Base-by-base conservation (phyloP, 1,140 invertebrate genomes). In the Musca domestica region DNA sequence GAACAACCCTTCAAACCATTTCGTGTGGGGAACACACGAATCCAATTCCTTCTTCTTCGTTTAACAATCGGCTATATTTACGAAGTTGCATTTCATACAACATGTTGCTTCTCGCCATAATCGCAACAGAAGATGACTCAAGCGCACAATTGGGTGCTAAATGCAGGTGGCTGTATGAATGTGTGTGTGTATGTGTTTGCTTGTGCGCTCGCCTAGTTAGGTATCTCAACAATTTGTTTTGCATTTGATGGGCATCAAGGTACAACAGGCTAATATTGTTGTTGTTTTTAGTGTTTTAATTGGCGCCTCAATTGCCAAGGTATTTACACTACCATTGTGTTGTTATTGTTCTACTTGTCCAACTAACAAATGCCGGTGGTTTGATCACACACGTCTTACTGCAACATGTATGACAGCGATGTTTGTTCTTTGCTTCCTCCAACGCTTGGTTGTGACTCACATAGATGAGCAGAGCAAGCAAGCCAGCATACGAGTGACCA, bases 221-320 rank as follows among this genome's bases (percentile, higher is more conserved):
- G 34, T 41, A 41, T 41, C 34, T 41, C 12, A 41, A 41, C 34
- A 41, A 41, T 41, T 41, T 41, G 34, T 41, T 41, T 41, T 41
- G 52, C 52, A 27, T 27, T 56, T 56, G 25, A 56, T 56, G 20
- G 51, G 51, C 51, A 22, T 22, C 51, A 54, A 54, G 51, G 12
- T 22, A 54, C 23, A 14, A 23, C 23, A 7, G 5, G 12, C 51
- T n/a, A n/a, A n/a, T n/a, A 23, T 54, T 54, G 51, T 54, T 23
- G 19, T 54, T 54, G 20, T 23, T 54, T 20, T 20, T 0, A 54
- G 23, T 23, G 20, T 54, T 54, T 30, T 30, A 30, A 30, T 30
- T 30, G 27, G 27, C 27, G 27, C 27, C 27, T 30, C 27, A 30
- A 30, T 30, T 30, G 27, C 27, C 27, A 30, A 30, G 27, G 27